These are phyloP conservation scores for Chrysina gloriosa DNA, from an alignment of 2,888 invertebrate genomes.

Conservation along the genomic window DNA sequence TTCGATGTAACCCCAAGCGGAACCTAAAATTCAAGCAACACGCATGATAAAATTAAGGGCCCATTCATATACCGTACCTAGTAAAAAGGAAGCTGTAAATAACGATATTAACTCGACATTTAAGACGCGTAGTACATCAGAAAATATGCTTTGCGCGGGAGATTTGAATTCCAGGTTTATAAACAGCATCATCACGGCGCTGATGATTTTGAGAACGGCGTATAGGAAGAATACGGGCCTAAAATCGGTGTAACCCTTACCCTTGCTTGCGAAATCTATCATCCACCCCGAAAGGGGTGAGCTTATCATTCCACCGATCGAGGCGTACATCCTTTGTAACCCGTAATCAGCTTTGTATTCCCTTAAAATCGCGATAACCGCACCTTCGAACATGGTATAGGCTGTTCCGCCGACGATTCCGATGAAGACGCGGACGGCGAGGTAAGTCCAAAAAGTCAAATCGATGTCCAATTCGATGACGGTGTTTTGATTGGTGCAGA, in stretches of 20 bases:
- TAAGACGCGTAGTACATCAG: conserved; percentile 75
- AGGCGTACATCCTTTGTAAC: conserved; percentile 79
- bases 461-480: conserved; percentile 72
- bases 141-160: conserved; percentile 76
- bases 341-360: conserved; percentile 84
- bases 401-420: conserved; percentile 80
- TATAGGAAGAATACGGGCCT: conserved; percentile 84
- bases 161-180: conserved; percentile 82
- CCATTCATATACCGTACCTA: conserved; percentile 68
- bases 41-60: background rate
- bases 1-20: conserved; percentile 86
- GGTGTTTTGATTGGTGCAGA: conserved; percentile 72
- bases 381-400: conserved; percentile 85
- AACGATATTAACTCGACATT: conserved; percentile 79
- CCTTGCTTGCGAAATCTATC: conserved; percentile 79
- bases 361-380: conserved; percentile 79
- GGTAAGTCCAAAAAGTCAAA: conserved; percentile 80
- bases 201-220: conserved; percentile 75
- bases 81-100: conserved; percentile 77
- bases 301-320: conserved; percentile 83
- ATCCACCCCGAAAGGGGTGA: conserved; percentile 80
- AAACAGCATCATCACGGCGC: conserved; percentile 75
- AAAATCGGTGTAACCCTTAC: conserved; percentile 79
- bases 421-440: conserved; percentile 72
- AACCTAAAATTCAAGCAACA: conserved; percentile 66